phyloP scores from a whole-genome alignment of 2,888 invertebrate species.

The Aporophyla lueneburgensis region DNA sequence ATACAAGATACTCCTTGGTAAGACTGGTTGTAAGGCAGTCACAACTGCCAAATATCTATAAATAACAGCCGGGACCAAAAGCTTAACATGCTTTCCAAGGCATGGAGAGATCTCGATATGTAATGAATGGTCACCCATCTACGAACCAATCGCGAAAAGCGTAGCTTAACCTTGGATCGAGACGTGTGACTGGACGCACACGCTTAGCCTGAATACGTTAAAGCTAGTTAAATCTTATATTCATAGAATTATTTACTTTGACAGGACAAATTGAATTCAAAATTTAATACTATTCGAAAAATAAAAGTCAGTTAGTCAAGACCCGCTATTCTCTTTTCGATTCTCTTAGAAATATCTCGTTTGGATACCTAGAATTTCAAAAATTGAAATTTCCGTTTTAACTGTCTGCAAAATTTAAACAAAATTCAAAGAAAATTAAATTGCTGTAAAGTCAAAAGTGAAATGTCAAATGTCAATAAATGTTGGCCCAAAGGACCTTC shows the following conservation, averaged over 20 bases:
- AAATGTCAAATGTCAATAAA: not conserved
- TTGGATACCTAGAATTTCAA: not conserved
- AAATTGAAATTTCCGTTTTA: not conserved
- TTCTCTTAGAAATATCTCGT: slow-evolving; percentile 7
- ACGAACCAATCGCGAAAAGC: too few relatives aligned
- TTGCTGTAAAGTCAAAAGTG: not conserved
- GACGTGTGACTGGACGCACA: too few relatives aligned
- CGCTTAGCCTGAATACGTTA: too few relatives aligned
- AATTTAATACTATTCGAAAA: slow-evolving; percentile 27
- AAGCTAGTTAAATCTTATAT: not conserved
- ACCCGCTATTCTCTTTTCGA: not conserved
- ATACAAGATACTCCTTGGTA: too few relatives aligned
- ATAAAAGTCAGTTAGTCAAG: slow-evolving; percentile 5
- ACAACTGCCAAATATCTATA: too few relatives aligned
- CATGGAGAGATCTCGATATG: too few relatives aligned
- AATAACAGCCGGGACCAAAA: too few relatives aligned
- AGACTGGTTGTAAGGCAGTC: too few relatives aligned
- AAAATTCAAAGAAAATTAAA: not conserved
- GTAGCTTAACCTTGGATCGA: too few relatives aligned
- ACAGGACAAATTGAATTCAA: slow-evolving; percentile 32
- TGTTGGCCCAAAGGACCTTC: not conserved
- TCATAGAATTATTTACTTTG: not conserved
- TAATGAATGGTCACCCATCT: too few relatives aligned
- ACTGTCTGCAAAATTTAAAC: not conserved
- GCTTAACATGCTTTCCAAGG: too few relatives aligned